Percentiles rank a stretch among this genome's conserved stretches.
These are phyloP conservation scores for Luffia ferchaultella DNA, from an alignment of 2,888 invertebrate genomes.

Conservation along the genomic window DNA sequence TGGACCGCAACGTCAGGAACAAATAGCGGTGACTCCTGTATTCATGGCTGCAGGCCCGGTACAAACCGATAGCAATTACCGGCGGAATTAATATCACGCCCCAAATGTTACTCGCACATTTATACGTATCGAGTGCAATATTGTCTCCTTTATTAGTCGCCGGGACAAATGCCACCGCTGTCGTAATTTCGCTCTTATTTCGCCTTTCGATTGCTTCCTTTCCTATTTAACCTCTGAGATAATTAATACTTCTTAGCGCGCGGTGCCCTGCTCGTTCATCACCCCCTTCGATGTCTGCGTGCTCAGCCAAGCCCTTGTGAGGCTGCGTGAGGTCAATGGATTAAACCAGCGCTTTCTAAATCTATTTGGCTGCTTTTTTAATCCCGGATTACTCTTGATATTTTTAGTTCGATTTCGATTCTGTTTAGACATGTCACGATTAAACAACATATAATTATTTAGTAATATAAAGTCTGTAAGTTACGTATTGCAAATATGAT, in stretches of 20 bases:
- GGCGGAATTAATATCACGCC: conserved; percentile 64
- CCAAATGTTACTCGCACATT: conserved; percentile 63
- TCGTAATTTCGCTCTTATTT: conserved; percentile 51
- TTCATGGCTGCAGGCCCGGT: conserved; percentile 61
- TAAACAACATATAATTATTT: too few species aligned
- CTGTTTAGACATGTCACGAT: too few species aligned
- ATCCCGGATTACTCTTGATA: too few species aligned
- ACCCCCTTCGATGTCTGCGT: not conserved
- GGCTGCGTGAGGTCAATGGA: not conserved
- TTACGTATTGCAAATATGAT: too few species aligned
- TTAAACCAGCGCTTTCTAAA: too few species aligned
- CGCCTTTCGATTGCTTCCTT: conserved; percentile 43
- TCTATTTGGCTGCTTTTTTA: too few species aligned
- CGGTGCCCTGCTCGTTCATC: not conserved
- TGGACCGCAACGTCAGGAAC: conserved; percentile 63
- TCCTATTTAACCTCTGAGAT: conserved; percentile 54
- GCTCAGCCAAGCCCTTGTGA: not conserved
- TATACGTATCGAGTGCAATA: conserved; percentile 66
- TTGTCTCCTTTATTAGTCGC: conserved; percentile 65
- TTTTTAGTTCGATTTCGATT: too few species aligned
- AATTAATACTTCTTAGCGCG: conserved; percentile 47
- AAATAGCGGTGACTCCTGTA: conserved; percentile 65
- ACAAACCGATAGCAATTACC: conserved; percentile 65
- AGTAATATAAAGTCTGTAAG: too few species aligned
- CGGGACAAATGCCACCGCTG: conserved; percentile 53